Evolutionary conservation across 2,113 vertebrate genomes (phyloP), one percentile per base, ranked within the genome.

Genomic region (Hemibates koningsi): DNA sequence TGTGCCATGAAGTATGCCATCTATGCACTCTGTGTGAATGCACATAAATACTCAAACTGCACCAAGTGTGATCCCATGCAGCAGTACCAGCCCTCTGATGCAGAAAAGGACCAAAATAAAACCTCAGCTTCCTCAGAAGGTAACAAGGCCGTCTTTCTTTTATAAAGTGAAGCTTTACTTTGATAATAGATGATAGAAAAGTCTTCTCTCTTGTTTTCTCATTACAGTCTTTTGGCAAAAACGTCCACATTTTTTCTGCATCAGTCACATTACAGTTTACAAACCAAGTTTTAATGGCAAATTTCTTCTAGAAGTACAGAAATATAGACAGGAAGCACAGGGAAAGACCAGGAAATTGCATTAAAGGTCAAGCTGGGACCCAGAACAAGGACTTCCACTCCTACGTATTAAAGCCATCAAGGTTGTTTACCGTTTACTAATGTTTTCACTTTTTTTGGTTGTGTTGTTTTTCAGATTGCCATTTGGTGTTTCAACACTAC

Each of bases 1-100:
- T 99, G 98, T 53, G 98, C 98, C 93, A 98, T 99, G 96, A 99
- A 99, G 91, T 99, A 99, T 16, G 98, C 98, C 4, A 90, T 99
- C 86, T 99, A 98, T 29, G 98, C 98, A 45, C 96, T 99, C 59
- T 99, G 98, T 88, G 96, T 98, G 12, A 98, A 97, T 68, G 93
- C 96, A 9, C 97, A 98, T 81, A 95, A 94, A 87, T 95, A 94
- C 86, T 92, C 95, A 6, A 92, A 89, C 16, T 97, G 97, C 95
- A 93, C 68, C 16, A 91, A 97, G 19, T 98, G 97, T 14, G 56
- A 53, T 11, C 59, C 6, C 16, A 5, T 38, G 56, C 83, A 86
- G 57, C 85, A 71, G 45, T 90, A 87, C 12, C 87, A 84, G 5
- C 82, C 24, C 3, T 27, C 85, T n/a, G 89, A 88, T 54, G 59